Percentiles rank a stretch among this genome's conserved stretches.
Evolutionary conservation across 2,888 invertebrate species (phyloP).

Genomic region (Mayetiola destructor): DNA sequence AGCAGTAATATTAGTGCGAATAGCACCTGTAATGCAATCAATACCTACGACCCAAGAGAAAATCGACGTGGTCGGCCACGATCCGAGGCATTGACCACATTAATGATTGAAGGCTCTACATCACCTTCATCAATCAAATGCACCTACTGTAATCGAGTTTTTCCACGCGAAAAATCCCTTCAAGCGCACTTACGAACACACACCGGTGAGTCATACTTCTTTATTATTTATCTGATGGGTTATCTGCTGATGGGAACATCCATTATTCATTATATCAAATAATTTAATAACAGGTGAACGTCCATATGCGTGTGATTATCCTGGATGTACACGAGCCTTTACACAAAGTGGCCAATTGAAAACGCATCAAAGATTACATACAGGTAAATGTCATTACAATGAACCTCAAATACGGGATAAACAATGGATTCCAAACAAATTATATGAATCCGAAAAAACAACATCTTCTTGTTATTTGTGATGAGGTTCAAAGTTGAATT

Average conservation of each 20-base stretch:
- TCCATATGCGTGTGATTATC: conserved; percentile 59
- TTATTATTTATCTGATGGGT: background rate
- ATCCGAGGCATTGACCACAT: conserved; percentile 49
- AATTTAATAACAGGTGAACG: conserved; percentile 52
- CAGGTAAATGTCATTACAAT: too few species aligned
- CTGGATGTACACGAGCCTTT: conserved; percentile 53
- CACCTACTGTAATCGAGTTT: conserved; percentile 52
- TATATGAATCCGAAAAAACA: too few species aligned
- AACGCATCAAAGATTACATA: conserved; percentile 61
- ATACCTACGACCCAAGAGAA: conserved; percentile 24
- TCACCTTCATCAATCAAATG: conserved; percentile 57
- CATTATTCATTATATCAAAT: background rate
- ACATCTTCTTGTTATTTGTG: too few species aligned
- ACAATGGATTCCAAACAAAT: too few species aligned
- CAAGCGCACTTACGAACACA: conserved; percentile 53
- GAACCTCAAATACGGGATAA: too few species aligned
- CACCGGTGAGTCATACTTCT: conserved; percentile 36
- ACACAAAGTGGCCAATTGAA: conserved; percentile 65
- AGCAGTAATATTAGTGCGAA: conserved; percentile 13
- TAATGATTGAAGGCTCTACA: conserved; percentile 54
- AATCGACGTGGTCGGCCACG: conserved; percentile 51
- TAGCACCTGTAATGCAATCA: background rate
- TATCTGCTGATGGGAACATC: background rate
- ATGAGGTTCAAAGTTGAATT: too few species aligned
- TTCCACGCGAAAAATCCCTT: conserved; percentile 59